Conservation (phyloP, 1,140 invertebrate species). For the Dreissena rostriformis region DNA sequence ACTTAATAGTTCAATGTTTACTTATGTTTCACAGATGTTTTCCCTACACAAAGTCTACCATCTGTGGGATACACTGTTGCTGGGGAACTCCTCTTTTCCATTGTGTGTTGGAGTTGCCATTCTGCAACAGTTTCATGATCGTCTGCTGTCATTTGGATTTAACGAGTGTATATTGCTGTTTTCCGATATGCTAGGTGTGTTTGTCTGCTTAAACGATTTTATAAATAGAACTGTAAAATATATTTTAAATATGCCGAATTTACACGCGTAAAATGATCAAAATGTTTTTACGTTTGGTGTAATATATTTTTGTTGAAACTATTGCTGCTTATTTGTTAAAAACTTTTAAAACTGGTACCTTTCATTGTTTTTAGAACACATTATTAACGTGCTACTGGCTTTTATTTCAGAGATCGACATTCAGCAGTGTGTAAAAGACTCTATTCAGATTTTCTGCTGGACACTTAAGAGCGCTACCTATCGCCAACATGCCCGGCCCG, state of each 20-base stretch:
- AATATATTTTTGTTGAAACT: too few relatives aligned
- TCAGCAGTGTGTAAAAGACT: constrained; percentile 91
- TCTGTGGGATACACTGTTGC: constrained; percentile 97
- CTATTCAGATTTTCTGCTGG: constrained; percentile 91
- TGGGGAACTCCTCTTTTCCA: constrained; percentile 97
- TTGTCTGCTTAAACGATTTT: not conserved
- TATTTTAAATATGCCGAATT: too few relatives aligned
- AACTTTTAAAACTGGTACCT: too few relatives aligned
- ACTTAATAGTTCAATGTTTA: too few relatives aligned
- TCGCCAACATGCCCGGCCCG: constrained; percentile 87
- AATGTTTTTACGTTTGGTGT: too few relatives aligned
- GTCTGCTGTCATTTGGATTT: constrained; percentile 93
- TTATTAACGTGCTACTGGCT: not conserved
- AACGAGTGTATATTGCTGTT: constrained; percentile 99
- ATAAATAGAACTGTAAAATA: too few relatives aligned
- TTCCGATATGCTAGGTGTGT: constrained; percentile 93
- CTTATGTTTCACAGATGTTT: constrained; percentile 88
- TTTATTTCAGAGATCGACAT: constrained; percentile 92
- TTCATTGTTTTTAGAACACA: too few relatives aligned
- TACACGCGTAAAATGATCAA: too few relatives aligned
- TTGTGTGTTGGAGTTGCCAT: constrained; percentile 97
- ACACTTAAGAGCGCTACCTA: constrained; percentile 95
- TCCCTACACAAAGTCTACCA: constrained; percentile 98
- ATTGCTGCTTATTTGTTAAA: too few relatives aligned
- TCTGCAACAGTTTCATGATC: constrained; percentile 92